A percentile compares a stretch with the other conserved stretches of the same genome.
Conservation (phyloP, 1,140 invertebrate species). For the Nasonia longicornis region DNA sequence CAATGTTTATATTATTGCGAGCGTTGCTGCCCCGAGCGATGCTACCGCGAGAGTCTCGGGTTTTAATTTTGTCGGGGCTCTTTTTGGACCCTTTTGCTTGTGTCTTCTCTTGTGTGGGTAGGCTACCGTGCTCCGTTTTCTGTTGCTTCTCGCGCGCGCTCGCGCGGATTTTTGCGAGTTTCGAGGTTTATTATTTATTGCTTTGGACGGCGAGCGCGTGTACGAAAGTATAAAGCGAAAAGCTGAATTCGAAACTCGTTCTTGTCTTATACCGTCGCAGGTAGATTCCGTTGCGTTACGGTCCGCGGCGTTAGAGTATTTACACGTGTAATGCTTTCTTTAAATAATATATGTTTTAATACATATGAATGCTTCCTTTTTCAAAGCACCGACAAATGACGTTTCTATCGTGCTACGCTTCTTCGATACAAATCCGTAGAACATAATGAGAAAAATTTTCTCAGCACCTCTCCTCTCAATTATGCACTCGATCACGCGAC, state of each 20-base stretch:
- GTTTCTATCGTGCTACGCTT: too few relatives aligned
- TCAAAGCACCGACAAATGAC: too few relatives aligned
- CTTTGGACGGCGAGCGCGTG: too few relatives aligned
- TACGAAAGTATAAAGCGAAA: too few relatives aligned
- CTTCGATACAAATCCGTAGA: too few relatives aligned
- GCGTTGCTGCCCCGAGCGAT: constrained; percentile 46
- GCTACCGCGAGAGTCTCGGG: constrained; percentile 30
- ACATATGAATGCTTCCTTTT: too few relatives aligned
- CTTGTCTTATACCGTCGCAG: neutral
- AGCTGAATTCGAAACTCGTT: neutral
- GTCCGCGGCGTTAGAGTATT: neutral
- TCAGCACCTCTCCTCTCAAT: neutral
- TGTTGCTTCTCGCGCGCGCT: neutral
- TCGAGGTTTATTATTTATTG: neutral
- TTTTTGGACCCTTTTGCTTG: neutral
- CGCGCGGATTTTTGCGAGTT: neutral
- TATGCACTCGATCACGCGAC: neutral
- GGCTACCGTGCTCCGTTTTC: too few relatives aligned
- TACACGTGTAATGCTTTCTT: neutral
- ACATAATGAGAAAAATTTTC: neutral
- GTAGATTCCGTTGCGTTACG: too few relatives aligned
- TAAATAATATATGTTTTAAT: neutral
- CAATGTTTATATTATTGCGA: constrained; percentile 64
- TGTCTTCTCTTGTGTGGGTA: too few relatives aligned
- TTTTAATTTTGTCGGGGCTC: neutral